Base-by-base conservation (phyloP, 2,797 vertebrate species). In the Buphagus erythrorhynchus region DNA sequence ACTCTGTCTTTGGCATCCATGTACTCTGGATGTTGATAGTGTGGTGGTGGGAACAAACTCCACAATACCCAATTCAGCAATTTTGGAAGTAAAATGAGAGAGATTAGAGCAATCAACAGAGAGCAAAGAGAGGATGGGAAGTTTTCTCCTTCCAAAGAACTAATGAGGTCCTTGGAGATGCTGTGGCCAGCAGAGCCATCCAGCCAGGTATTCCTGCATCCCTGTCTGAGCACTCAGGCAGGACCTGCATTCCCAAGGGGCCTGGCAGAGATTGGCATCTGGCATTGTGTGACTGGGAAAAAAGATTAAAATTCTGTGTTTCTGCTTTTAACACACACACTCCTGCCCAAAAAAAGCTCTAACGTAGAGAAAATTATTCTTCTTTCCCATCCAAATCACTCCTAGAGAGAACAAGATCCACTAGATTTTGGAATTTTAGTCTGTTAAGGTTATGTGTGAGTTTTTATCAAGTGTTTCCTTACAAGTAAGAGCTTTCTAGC, bases 321-420 rank as follows among this genome's bases (percentile, higher is more conserved):
- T 33, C 13, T 62, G 16, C 2, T 62, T 77, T 62, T 42, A 28
- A 62, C 55, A 36, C 29, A 49, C 21, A 35, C 2, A 8, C 7
- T 16, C 1, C 3, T n/a, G 11, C 5, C 11, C 13, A 3, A 2
- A 48, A 42, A 5, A n/a, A 52, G 3, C 9, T 25, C n/a, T n/a
- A 16, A 29, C 5, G 5, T 13, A 12, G 26, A 33, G 10, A 80
- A 67, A 69, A 58, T 13, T 6, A 9, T 31, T 74, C 13, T 26
- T 45, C 31, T 54, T 68, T 31, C 38, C 17, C 26, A 20, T 14
- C 3, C 13, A 68, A 36, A 54, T 68, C 31, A 49, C 22, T 61
- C 22, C 24, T 57, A 29, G 11, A 65, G 17, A 71, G 24, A 74
- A 35, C 3, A 19, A 45, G 18, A 45, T 18, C 49, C 29, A 33